phyloP scores from a whole-genome alignment of 2,888 invertebrate genomes.

The Epicampocera succincta region DNA sequence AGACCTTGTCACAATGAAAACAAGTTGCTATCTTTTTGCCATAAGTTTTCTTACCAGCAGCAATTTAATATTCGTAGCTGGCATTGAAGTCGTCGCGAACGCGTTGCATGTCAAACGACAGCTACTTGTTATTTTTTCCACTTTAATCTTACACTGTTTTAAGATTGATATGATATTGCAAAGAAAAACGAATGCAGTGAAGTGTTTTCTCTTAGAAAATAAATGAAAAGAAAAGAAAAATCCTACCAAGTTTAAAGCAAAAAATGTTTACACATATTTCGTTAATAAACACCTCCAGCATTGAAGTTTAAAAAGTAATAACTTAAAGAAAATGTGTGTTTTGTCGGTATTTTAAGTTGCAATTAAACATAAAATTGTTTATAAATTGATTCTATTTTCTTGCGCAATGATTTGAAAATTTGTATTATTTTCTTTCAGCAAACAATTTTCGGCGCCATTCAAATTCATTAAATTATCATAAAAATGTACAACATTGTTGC shows the following conservation, averaged over 20 bases:
- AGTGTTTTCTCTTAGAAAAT: conserved; percentile 35
- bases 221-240: conserved; percentile 13
- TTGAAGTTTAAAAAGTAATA: not conserved
- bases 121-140: conserved; percentile 35
- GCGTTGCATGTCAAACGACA: not conserved
- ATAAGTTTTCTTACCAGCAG: not conserved
- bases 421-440: not conserved
- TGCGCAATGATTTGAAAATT: not conserved
- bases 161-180: conserved; percentile 54
- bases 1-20: too few species aligned
- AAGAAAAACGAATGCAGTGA: conserved; percentile 13
- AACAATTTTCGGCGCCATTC: conserved; percentile 40
- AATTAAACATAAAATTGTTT: not conserved
- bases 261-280: not conserved
- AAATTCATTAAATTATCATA: conserved; percentile 36
- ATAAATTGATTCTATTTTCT: not conserved
- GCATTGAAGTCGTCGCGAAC: not conserved
- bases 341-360: not conserved
- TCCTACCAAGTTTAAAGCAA: conserved; percentile 4
- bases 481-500: conserved; percentile 44
- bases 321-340: too few species aligned
- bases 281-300: conserved; percentile 15
- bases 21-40: too few species aligned
- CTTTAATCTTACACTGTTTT: conserved; percentile 35
- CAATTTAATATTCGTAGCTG: not conserved